Conservation (phyloP, 2,113 vertebrate genomes). For the Malurus melanocephalus region DNA sequence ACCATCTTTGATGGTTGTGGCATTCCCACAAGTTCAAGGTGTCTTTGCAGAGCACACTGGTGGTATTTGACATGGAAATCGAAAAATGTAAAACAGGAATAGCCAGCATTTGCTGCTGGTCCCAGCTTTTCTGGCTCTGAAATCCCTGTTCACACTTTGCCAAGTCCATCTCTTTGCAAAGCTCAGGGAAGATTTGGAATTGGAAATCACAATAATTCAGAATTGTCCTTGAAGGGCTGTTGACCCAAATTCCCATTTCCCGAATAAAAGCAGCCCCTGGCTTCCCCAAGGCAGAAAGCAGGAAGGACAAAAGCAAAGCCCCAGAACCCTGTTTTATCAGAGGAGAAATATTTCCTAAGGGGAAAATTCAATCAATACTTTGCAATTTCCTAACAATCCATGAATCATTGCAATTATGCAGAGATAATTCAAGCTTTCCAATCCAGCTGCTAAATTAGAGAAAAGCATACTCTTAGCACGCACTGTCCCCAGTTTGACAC, state of each 20-base stretch:
- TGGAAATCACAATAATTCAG: background rate
- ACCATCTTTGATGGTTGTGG: background rate
- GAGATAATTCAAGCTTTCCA: constrained; percentile 62
- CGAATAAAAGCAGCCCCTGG: constrained; percentile 17
- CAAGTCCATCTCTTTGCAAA: background rate
- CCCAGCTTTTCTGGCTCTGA: background rate
- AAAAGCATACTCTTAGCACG: background rate
- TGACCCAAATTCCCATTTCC: constrained; percentile 30
- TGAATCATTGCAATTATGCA: constrained; percentile 50
- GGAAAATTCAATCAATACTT: constrained; percentile 60
- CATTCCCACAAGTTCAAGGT: background rate
- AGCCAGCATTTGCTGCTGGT: background rate
- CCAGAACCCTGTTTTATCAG: constrained; percentile 17
- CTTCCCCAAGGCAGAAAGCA: background rate
- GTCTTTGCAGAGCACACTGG: background rate
- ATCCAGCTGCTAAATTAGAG: constrained; percentile 51
- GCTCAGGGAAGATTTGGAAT: background rate
- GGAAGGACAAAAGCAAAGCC: constrained; percentile 22
- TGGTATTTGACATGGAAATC: background rate
- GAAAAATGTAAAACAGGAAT: background rate
- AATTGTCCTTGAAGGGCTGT: background rate
- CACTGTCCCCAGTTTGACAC: background rate
- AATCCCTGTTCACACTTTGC: background rate
- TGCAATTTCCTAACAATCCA: constrained; percentile 52
- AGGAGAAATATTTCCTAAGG: constrained; percentile 49